Evolutionary conservation across 1,140 invertebrate species (phyloP).

Genomic region (Ruditapes philippinarum): DNA sequence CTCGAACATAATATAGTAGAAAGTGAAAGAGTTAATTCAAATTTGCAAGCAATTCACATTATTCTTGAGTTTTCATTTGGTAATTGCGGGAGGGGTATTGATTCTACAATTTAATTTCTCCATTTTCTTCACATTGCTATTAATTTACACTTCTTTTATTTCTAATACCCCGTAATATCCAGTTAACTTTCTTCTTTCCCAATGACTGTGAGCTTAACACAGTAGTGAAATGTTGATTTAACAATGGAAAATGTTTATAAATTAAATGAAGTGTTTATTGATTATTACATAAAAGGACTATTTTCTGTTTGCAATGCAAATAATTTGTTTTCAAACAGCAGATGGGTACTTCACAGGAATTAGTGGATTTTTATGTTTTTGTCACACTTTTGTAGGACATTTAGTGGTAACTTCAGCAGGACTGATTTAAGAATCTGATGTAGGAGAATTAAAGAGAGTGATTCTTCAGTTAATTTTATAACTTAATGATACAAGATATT

Average conservation of each 20-base stretch:
- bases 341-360: conserved; percentile 6
- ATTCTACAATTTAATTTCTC: not conserved
- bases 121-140: not conserved
- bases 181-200: not conserved
- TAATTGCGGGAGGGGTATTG: not conserved
- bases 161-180: not conserved
- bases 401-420: too few species aligned
- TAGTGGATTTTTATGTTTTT: not conserved
- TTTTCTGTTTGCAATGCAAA: conserved; percentile 1
- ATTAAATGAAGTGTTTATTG: conserved; percentile 6
- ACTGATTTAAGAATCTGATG: too few species aligned
- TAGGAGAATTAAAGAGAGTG: too few species aligned
- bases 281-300: not conserved
- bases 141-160: conserved; percentile 37
- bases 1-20: not conserved
- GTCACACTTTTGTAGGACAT: not conserved
- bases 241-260: conserved; percentile 21
- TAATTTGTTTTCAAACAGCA: not conserved
- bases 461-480: too few species aligned
- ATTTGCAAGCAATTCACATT: not conserved
- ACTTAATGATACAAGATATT: too few species aligned
- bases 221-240: conserved; percentile 5
- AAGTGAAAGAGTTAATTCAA: not conserved
- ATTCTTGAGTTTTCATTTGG: not conserved
- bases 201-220: not conserved